Evolutionary conservation across 2,113 vertebrate species (phyloP).

Genomic region (Eptesicus fuscus): DNA sequence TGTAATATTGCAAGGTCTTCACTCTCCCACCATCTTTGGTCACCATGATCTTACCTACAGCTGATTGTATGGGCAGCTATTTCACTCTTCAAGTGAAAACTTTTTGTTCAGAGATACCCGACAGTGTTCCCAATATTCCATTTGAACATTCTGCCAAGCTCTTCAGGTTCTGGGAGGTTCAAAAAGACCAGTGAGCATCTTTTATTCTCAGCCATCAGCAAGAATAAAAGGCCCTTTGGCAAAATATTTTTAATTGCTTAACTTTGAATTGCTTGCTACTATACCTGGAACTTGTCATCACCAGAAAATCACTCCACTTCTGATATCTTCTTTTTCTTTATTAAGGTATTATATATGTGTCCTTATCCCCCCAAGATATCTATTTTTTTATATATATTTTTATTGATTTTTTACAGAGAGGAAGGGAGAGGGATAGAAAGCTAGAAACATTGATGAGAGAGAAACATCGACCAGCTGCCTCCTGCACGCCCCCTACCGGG

Average conservation of each 20-base stretch:
- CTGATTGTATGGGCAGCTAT: neutral
- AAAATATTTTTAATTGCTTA: neutral
- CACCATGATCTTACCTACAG: neutral
- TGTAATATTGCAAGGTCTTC: neutral
- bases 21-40: neutral
- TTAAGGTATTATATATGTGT: too few species aligned
- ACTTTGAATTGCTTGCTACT: neutral
- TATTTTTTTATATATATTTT: too few species aligned
- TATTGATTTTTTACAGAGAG: too few species aligned
- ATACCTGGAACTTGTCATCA: neutral
- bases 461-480: too few species aligned
- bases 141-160: neutral
- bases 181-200: neutral
- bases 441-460: too few species aligned
- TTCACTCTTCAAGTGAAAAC: neutral
- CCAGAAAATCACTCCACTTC: neutral
- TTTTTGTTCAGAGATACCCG: neutral
- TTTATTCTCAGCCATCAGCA: neutral
- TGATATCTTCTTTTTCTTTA: neutral
- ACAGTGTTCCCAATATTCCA: neutral
- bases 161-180: neutral
- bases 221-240: neutral
- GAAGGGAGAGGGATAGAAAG: too few species aligned
- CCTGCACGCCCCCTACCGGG: too few species aligned
- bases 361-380: too few species aligned